Evolutionary conservation across 2,797 vertebrate species (phyloP).

Genomic region (Amniataba percoides): DNA sequence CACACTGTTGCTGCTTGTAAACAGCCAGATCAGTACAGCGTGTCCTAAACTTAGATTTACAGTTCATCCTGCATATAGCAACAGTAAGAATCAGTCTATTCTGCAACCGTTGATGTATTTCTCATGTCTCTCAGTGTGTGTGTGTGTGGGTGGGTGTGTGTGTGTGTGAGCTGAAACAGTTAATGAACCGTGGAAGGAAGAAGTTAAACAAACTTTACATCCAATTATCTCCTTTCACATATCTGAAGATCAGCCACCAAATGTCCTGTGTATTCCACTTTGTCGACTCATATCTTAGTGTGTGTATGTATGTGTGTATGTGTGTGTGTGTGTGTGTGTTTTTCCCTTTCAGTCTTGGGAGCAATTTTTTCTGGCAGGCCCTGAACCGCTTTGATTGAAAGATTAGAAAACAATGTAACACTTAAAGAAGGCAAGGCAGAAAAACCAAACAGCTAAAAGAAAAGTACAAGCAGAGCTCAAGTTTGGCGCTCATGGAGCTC

Average conservation of each 20-base stretch:
- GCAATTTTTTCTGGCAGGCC: conserved; percentile 30
- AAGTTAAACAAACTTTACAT: conserved; percentile 41
- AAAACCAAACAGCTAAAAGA: conserved; percentile 18
- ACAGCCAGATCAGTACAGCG: conserved; percentile 52
- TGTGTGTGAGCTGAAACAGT: conserved; percentile 31
- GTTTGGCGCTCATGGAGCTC: neutral
- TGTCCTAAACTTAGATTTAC: conserved; percentile 25
- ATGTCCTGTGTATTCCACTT: conserved; percentile 31
- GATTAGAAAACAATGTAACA: conserved; percentile 49
- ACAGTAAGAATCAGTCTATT: neutral
- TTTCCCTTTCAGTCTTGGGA: conserved; percentile 26
- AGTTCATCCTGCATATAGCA: conserved; percentile 1
- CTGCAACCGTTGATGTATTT: neutral
- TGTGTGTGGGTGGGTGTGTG: neutral
- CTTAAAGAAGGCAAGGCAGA: conserved; percentile 19
- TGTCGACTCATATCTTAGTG: conserved; percentile 47
- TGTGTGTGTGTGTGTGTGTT: neutral
- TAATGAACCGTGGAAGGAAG: conserved; percentile 36
- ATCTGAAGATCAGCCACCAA: conserved; percentile 50
- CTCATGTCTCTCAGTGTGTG: neutral
- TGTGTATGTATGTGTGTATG: too few relatives aligned
- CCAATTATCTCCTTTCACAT: conserved; percentile 40
- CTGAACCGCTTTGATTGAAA: conserved; percentile 42
- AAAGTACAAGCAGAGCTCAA: neutral
- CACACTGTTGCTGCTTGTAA: conserved; percentile 71